These are phyloP conservation scores for Balearica regulorum DNA, from an alignment of 2,797 vertebrate genomes.

Conservation along the genomic window DNA sequence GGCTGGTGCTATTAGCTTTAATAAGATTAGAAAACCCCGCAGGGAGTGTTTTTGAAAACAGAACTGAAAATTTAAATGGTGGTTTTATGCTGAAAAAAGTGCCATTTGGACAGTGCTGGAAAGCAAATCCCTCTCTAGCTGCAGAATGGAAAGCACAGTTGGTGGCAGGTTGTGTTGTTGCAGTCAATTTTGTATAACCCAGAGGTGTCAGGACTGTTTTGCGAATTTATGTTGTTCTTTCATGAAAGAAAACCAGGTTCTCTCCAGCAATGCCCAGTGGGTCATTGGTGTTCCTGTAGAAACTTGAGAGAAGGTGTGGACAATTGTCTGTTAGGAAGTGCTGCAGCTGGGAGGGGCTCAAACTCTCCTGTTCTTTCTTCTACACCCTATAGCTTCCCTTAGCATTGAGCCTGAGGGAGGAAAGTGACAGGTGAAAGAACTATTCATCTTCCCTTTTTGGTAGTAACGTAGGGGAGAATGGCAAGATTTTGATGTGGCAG, in stretches of 20 bases:
- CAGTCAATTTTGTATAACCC: not conserved
- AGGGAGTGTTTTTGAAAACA: not conserved
- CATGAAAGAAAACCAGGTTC: not conserved
- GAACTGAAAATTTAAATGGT: not conserved
- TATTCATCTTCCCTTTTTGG: not conserved
- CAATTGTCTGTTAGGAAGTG: not conserved
- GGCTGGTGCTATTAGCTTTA: not conserved
- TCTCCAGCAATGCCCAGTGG: not conserved
- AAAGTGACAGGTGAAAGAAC: not conserved
- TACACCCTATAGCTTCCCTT: not conserved
- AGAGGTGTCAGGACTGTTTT: not conserved
- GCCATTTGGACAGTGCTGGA: not conserved
- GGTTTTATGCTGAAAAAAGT: not conserved
- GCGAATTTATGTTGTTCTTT: not conserved
- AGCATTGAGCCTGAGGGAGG: not conserved
- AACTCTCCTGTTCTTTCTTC: not conserved
- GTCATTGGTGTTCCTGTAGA: not conserved
- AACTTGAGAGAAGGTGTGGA: not conserved
- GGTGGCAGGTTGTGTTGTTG: not conserved
- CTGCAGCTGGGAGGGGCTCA: not conserved
- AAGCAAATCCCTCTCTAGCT: not conserved
- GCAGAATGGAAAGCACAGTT: not conserved
- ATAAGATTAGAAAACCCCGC: not conserved
- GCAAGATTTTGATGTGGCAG: not conserved
- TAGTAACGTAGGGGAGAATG: not conserved